Conservation (phyloP, 2,888 invertebrate species). For the Apamea sordens region DNA sequence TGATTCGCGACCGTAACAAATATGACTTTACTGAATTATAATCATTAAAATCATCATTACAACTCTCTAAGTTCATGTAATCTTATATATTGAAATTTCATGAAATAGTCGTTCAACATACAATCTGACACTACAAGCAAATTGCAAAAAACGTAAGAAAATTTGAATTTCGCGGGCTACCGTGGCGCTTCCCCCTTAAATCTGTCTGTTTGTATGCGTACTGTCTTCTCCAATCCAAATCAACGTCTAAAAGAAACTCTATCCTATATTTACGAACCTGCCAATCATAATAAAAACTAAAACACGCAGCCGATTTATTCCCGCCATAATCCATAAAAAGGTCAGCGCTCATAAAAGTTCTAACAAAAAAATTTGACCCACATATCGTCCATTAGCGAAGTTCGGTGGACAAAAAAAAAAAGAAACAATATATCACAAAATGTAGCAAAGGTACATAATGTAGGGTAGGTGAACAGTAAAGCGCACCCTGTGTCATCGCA, state of each 20-base stretch:
- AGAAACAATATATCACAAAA: constrained; percentile 58
- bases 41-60: too few relatives aligned
- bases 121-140: too few relatives aligned
- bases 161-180: too few relatives aligned
- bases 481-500: constrained; percentile 79
- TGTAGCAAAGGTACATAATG: constrained; percentile 64
- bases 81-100: too few relatives aligned
- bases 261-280: constrained; percentile 34
- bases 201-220: background rate
- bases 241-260: constrained; percentile 15
- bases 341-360: constrained; percentile 39
- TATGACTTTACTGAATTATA: too few relatives aligned
- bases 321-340: constrained; percentile 44
- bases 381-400: constrained; percentile 61
- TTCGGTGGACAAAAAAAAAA: constrained; percentile 55
- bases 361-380: constrained; percentile 62
- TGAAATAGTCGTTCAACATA: too few relatives aligned
- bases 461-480: constrained; percentile 80
- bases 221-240: background rate
- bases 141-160: too few relatives aligned
- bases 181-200: background rate
- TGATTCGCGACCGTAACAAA: too few relatives aligned
- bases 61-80: too few relatives aligned
- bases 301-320: constrained; percentile 38
- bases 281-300: constrained; percentile 60